Evolutionary conservation across 2,888 invertebrate genomes (phyloP), one percentile per base, ranked within the genome.

Genomic region (Nemurella pictetii): DNA sequence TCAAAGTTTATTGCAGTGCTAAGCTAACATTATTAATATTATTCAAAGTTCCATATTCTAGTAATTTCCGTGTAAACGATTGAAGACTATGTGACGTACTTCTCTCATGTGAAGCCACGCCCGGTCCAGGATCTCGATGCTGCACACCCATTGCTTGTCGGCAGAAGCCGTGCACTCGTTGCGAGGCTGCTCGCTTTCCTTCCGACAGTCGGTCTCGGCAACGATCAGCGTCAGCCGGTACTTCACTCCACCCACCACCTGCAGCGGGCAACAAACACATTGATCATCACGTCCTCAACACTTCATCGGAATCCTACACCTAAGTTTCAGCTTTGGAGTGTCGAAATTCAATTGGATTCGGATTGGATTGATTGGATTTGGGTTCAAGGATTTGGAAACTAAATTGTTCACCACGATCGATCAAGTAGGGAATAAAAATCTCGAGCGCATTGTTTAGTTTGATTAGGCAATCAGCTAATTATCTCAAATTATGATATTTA

Each of bases 71-170:
- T n/a, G n/a, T n/a, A n/a, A n/a, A n/a, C n/a, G n/a, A n/a, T n/a
- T n/a, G n/a, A n/a, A n/a, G n/a, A n/a, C n/a, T n/a, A n/a, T n/a
- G n/a, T n/a, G 92, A 55, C 55, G 15, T 55, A 55, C 55, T 20
- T 55, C 91, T 20, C 91, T 89, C 84, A 92, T 90, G 88, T 91
- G 91, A 30, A 93, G 88, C 94, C 95, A 95, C 0, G 94, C 94
- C 88, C 94, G 93, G 88, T 95, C 94, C 85, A 94, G 89, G 87
- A 94, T 92, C 27, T 93, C 91, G 86, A 95, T 89, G 87, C 92
- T 92, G 89, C 95, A 95, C 7, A 91, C 89, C 87, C 90, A 91
- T 28, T 89, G 87, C n/a, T 87, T 87, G 7, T 87, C 85, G 32
- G 88, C 87, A 81, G 88, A 86, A 5, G 88, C 85, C 55, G 88